Conservation (phyloP, 1,140 invertebrate genomes). For the Drosophila tani region DNA sequence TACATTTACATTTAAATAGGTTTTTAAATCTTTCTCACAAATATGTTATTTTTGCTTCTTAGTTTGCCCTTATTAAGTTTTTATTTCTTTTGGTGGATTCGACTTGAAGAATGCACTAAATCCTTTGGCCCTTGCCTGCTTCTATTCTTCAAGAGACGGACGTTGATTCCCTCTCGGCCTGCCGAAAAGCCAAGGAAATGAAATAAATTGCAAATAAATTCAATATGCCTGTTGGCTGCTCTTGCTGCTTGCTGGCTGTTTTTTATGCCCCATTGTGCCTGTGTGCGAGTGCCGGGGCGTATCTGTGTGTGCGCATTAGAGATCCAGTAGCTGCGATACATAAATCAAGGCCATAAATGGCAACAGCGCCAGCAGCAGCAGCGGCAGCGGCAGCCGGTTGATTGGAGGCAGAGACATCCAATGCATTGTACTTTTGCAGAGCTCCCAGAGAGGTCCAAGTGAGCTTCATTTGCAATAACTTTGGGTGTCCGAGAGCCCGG, state of each 20-base stretch:
- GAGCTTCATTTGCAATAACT: slow-evolving; percentile 65
- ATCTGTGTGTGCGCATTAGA: slow-evolving; percentile 73
- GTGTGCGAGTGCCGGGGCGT: slow-evolving; percentile 25
- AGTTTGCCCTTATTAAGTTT: neutral
- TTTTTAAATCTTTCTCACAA: no score
- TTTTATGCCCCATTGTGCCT: slow-evolving; percentile 29
- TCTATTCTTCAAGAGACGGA: slow-evolving; percentile 16
- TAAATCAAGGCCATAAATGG: slow-evolving; percentile 83
- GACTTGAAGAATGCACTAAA: slow-evolving; percentile 22
- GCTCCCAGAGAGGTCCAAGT: neutral
- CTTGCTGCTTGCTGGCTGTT: slow-evolving; percentile 6
- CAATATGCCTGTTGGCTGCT: slow-evolving; percentile 65
- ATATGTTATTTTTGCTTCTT: neutral
- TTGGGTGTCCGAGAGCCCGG: slow-evolving; percentile 19
- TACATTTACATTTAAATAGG: no score
- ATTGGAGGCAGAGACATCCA: slow-evolving; percentile 67
- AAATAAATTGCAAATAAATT: slow-evolving; percentile 83
- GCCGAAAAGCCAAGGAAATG: slow-evolving; percentile 78
- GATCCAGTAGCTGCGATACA: slow-evolving; percentile 81
- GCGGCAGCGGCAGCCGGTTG: slow-evolving; percentile 57
- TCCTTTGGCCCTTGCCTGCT: slow-evolving; percentile 5
- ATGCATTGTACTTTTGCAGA: slow-evolving; percentile 50
- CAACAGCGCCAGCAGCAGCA: slow-evolving; percentile 67
- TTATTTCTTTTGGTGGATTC: neutral
- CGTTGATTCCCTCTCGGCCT: slow-evolving; percentile 7